phyloP scores from a whole-genome alignment of 1,140 invertebrate species.

The Zaprionus vittiger region DNA sequence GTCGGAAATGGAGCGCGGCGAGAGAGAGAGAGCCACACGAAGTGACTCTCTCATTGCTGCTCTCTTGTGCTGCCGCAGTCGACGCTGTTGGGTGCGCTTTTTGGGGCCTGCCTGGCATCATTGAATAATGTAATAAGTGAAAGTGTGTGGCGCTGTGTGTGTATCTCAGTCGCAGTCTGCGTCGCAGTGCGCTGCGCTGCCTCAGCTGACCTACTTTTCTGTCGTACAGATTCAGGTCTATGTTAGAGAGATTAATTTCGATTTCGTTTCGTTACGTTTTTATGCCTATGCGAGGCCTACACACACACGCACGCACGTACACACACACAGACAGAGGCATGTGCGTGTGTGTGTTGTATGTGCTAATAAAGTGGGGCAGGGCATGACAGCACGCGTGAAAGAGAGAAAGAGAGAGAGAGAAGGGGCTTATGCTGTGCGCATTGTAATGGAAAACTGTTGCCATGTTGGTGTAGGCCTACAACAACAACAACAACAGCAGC shows the following conservation, averaged over 20 bases:
- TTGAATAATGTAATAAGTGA: conserved; percentile 85
- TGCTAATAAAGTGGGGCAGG: conserved; percentile 44
- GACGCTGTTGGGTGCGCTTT: conserved; percentile 34
- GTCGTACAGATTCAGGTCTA: conserved; percentile 84
- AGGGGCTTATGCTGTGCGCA: conserved; percentile 38
- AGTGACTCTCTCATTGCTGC: conserved; percentile 22
- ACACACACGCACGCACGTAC: conserved; percentile 20
- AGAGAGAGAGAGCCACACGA: conserved; percentile 14
- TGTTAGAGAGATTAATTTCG: conserved; percentile 85
- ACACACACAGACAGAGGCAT: not conserved
- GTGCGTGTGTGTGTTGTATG: conserved; percentile 37
- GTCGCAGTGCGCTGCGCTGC: conserved; percentile 41
- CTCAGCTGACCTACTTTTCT: conserved; percentile 83
- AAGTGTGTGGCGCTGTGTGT: conserved; percentile 75
- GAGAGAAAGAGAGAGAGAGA: not conserved
- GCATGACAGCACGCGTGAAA: not conserved
- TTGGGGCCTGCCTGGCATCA: conserved; percentile 60
- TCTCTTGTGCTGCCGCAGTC: not conserved
- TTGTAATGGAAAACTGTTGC: conserved; percentile 76
- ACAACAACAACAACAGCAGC: conserved; percentile 15
- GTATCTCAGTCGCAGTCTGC: conserved; percentile 25
- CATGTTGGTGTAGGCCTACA: conserved; percentile 68
- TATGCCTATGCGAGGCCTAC: conserved; percentile 51
- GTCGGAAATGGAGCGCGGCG: conserved; percentile 47
- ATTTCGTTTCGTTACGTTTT: conserved; percentile 73